These are phyloP conservation scores for Cheilosia urbana DNA, from an alignment of 2,888 invertebrate species.

Conservation along the genomic window DNA sequence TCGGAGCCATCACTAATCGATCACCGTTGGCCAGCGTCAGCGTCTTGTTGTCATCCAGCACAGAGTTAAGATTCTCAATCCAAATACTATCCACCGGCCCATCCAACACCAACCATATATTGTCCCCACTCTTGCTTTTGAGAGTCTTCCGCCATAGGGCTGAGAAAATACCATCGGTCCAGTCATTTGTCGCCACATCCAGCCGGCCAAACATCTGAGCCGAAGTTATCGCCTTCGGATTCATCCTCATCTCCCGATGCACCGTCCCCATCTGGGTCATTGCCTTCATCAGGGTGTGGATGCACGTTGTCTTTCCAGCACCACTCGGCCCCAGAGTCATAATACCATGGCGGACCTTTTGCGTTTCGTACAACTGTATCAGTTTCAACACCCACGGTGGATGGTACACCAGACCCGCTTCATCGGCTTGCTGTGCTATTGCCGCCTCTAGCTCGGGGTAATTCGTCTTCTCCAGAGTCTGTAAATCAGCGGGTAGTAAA, in stretches of 20 bases:
- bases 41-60: conserved; percentile 97
- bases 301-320: conserved; percentile 96
- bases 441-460: conserved; percentile 95
- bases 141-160: conserved; percentile 97
- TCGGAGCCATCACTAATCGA: conserved; percentile 96
- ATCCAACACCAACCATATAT: conserved; percentile 97
- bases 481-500: background rate
- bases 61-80: conserved; percentile 99
- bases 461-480: conserved; percentile 93
- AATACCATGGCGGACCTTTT: conserved; percentile 96
- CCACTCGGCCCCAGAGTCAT: conserved; percentile 98
- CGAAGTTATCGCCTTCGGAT: conserved; percentile 98
- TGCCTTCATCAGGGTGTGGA: conserved; percentile 94
- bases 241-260: conserved; percentile 98
- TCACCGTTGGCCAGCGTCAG: conserved; percentile 98
- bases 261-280: conserved; percentile 92
- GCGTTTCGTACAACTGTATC: conserved; percentile 98
- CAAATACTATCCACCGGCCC: conserved; percentile 99
- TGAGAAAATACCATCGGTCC: conserved; percentile 99
- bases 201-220: conserved; percentile 98
- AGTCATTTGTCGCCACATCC: conserved; percentile 98
- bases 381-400: conserved; percentile 98
- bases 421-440: conserved; percentile 92
- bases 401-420: conserved; percentile 93
- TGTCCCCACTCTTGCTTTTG: conserved; percentile 93